Base-by-base conservation (phyloP, 2,113 vertebrate species). In the Siniperca knerii region DNA sequence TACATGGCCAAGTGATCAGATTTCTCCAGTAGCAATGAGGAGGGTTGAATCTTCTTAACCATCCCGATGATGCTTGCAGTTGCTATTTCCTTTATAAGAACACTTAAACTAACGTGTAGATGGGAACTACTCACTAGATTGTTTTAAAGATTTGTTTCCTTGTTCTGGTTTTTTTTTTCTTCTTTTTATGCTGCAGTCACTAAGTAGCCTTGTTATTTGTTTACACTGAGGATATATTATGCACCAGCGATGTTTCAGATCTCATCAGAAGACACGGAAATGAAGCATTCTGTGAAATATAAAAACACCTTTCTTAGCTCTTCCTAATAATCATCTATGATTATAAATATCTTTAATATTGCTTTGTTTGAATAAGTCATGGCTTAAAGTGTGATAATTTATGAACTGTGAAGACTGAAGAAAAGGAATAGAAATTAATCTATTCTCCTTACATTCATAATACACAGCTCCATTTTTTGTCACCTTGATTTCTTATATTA, bases 261-360 rank as follows among this genome's bases (percentile, higher is more conserved):
- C 60, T 71, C 20, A 72, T 73, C 20, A 79, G 55, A 64, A 76
- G 37, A 83, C 21, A 21, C 1, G 9, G 65, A 72, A 75, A 71
- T 67, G 50, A 79, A 75, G 68, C 76, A 76, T 75, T 75, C 35
- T 75, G 21, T 44, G 16, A 67, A 70, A 78, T 33, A 77, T 57
- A n/a, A 44, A 89, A 84, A 65, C 55, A 68, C 46, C 48, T 81
- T 72, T 83, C 23, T 69, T 81, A 92, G 86, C 81, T 80, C 86
- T 92, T 93, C 69, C 54, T 65, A n/a, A 79, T 75, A 83, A 72
- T 72, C 60, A 54, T 60, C 48, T 84, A 54, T 90, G 35, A 89
- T 57, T 86, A 75, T 90, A 89, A 88, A 87, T 75, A 55, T 62
- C 58, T 83, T 62, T 25, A 79, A 78, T 75, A 9, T 71, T 75